Evolutionary conservation across 2,888 invertebrate genomes (phyloP), one percentile per base, ranked within the genome.

Genomic region (Campoplex capitator): DNA sequence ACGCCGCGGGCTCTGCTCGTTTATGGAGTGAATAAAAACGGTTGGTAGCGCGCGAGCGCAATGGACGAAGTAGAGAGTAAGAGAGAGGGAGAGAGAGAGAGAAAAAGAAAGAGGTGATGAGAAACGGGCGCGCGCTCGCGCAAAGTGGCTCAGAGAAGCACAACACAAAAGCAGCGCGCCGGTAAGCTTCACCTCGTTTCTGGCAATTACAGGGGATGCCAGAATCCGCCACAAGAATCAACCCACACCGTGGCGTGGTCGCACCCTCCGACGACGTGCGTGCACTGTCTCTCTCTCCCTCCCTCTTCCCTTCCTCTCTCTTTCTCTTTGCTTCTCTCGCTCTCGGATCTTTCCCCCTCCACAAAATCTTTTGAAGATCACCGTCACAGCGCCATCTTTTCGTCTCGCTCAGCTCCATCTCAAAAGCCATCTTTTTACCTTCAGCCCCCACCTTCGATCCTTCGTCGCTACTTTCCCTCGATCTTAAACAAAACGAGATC

Each of bases 151-250:
- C 76, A 78, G 78, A 83, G 68, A 74, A 83, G 83, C 65, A 87
- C 83, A 83, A 86, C 87, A 87, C 83, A 83, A 85, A 84, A 82
- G 82, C 86, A 73, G 74, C 84, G 86, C 83, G 84, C 85, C 86
- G 86, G 82, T 87, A 91, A 93, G 93, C 93, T 93, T 93, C 92
- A 93, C 92, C 93, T 94, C 93, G 93, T 93, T 93, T 93, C 92
- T 90, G 92, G 92, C 93, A 94, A 94, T 94, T 94, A 94, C 93
- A 92, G 92, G 91, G 91, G 92, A 92, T 92, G 92, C 92, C 92
- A 93, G 92, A 93, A 94, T 93, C 92, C 93, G 92, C 94, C 94
- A 91, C 94, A 93, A 93, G 93, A 93, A 94, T 93, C 93, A 94
- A 92, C 92, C 93, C 90, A 89, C 86, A 88, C 91, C 89, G 87